A percentile compares a stretch with the other conserved stretches of the same genome.
phyloP scores from a whole-genome alignment of 35 echinoderm and acorn worm species.

The Hemicentrotus pulcherrimus region DNA sequence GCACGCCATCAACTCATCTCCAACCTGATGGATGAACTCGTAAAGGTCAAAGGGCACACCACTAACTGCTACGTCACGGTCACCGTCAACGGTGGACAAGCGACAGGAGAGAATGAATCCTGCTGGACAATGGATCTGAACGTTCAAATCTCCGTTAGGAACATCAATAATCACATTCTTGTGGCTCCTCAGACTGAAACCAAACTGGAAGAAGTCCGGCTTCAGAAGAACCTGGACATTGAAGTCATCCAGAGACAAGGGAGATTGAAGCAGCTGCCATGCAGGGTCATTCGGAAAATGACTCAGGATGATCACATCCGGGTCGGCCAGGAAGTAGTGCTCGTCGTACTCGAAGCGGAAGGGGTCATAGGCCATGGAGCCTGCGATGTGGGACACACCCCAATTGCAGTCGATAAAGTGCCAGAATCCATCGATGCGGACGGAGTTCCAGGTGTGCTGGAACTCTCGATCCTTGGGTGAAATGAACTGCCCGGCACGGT shows the following conservation, averaged over 20 bases:
- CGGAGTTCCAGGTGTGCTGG: conserved; percentile 97
- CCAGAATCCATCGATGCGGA: conserved; percentile 97
- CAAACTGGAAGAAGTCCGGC: conserved; percentile 93
- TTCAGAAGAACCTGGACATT: conserved; percentile 72
- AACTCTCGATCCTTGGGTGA: conserved; percentile 58
- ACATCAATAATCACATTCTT: conserved; percentile 58
- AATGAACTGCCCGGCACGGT: conserved; percentile 72
- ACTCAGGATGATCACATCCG: conserved; percentile 88
- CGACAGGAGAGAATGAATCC: conserved; percentile 70
- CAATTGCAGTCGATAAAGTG: conserved; percentile 99
- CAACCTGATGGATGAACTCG: conserved; percentile 89
- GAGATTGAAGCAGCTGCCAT: conserved; percentile 78
- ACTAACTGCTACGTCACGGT: conserved; percentile 54
- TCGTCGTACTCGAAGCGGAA: conserved; percentile 96
- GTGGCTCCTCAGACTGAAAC: conserved; percentile 68
- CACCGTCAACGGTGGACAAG: conserved; percentile 51
- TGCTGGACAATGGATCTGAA: conserved; percentile 57
- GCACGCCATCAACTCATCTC: conserved; percentile 71
- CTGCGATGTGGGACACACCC: conserved; percentile 94
- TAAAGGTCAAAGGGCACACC: conserved; percentile 76
- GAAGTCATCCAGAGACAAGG: conserved; percentile 70
- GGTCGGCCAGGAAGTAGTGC: conserved; percentile 97
- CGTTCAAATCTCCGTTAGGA: conserved; percentile 66
- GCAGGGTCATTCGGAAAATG: conserved; percentile 89
- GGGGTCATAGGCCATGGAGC: conserved; percentile 86